Evolutionary conservation across 2,113 vertebrate genomes (phyloP), one percentile per base, ranked within the genome.

Genomic region (Hyla sarda): DNA sequence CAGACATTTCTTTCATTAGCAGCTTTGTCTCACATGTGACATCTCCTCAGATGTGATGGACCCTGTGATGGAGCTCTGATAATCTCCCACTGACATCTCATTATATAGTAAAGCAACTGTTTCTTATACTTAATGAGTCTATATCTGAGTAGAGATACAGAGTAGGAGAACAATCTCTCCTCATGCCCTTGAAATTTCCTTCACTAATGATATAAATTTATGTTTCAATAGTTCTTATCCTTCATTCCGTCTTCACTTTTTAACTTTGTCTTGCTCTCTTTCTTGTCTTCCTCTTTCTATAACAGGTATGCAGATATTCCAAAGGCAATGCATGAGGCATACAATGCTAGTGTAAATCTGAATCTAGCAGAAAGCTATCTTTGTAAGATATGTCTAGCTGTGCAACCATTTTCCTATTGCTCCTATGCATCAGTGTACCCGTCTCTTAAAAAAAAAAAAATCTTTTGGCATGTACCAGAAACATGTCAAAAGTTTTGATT

Each of bases 31-130:
- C 10, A 21, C 11, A 71, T 6, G 7, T 71, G 67, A 8, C 67
- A 71, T 23, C 67, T 71, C 34, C 41, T 71, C 32, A 71, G 32
- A 71, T 71, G 67, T 41, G 19, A 21, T 71, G 67, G 23, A 71
- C 30, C 65, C 30, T 32, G 30, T 69, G 30, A 69, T 34, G 9
- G 30, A 69, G 65, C 30, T 71, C 32, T 71, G 34, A 41, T 71
- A 71, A 71, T 71, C 67, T 71, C 34, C 67, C 67, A 32, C 34
- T 71, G 67, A 41, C 67, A 71, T 71, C 34, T 71, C 67, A 41
- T 71, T 71, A 71, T 71, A 71, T 71, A 71, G 67, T 71, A 71
- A 37, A 71, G 23, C 67, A 41, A 71, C 67, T 41, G 67, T 71
- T 71, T 0, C 34, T 41, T 71, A 71, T 71, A 14, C 67, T 41